Evolutionary conservation across 2,113 vertebrate genomes (phyloP).

Genomic region (Chlamydotis undulata): DNA sequence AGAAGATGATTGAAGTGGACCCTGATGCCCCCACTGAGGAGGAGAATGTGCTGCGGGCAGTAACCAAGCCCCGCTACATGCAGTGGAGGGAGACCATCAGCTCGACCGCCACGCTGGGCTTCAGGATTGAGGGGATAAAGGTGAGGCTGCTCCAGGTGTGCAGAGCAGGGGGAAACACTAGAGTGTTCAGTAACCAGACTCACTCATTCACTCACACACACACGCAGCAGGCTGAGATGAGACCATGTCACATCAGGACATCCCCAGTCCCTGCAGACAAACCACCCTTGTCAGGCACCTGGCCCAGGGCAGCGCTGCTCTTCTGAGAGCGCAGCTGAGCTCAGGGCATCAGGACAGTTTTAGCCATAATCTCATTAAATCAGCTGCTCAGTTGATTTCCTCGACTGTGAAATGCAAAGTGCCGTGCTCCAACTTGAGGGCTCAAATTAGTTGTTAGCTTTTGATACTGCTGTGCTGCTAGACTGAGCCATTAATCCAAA

Average conservation of each 20-base stretch:
- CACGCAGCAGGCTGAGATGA: not conserved
- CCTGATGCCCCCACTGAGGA: constrained; percentile 85
- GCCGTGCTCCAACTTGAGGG: not conserved
- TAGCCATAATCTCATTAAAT: not conserved
- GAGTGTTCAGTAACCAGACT: rapidly evolving
- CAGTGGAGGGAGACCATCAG: constrained; percentile 99
- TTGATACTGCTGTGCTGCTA: not conserved
- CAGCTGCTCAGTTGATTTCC: not conserved
- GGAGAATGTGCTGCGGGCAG: constrained; percentile 84
- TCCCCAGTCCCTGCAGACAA: not conserved
- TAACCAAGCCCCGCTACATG: constrained; percentile 98
- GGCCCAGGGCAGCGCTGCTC: not conserved
- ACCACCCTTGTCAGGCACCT: not conserved
- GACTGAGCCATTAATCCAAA: not conserved
- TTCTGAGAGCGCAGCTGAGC: not conserved
- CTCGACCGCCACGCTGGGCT: constrained; percentile 92
- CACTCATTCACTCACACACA: too few relatives aligned
- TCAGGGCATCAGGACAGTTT: not conserved
- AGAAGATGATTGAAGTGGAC: constrained; percentile 97
- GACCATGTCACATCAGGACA: rapidly evolving
- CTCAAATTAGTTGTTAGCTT: not conserved
- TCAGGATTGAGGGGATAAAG: constrained; percentile 98
- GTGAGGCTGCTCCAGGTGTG: constrained; percentile 63
- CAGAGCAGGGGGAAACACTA: not conserved
- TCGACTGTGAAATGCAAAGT: not conserved